Evolutionary conservation across 2,888 invertebrate genomes (phyloP), one percentile per base, ranked within the genome.

Genomic region (Drosophila monieri): DNA sequence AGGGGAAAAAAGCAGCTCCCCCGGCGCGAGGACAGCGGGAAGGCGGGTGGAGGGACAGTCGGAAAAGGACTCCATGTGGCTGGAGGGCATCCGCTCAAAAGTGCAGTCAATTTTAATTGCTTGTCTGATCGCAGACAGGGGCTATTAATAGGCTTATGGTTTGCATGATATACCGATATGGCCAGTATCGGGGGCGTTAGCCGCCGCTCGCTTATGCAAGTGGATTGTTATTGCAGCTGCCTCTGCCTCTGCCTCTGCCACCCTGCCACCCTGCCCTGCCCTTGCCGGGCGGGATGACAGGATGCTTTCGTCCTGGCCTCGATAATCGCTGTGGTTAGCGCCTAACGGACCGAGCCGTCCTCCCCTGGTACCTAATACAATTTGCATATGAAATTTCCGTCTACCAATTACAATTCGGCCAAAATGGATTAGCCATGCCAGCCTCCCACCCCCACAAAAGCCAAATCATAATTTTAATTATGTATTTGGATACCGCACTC

Each of bases 121-220:
- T 83, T 83, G 85, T 75, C 84, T 69, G 85, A 85, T 81, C 85
- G 80, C 80, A 83, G 85, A 85, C 81, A 76, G 77, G 74, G 71
- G 76, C 83, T 83, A 85, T 85, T 83, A 83, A 83, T 83, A 85
- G 81, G 81, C 85, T 83, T 83, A 85, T 83, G 84, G 85, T 59
- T 70, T 70, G 73, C 57, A 77, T 85, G 83, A 85, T 85, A 85
- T 76, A 85, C 78, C 76, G 74, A 48, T 43, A 61, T 69, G 52
- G 12, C 41, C 57, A 14, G 84, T 83, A 43, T 43, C 46, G 52
- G 30, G 49, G 76, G 71, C 78, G 76, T 76, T 80, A 74, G 74
- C 64, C 52, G 64, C 14, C 48, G 52, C 21, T 60, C 30, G 44
- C 55, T 47, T 59, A 52, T 51, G 56, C 60, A 57, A 56, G 49